Percentiles rank a stretch among this genome's conserved stretches.
Evolutionary conservation across 1,140 invertebrate genomes (phyloP).

Genomic region (Bathynomus jamesi): DNA sequence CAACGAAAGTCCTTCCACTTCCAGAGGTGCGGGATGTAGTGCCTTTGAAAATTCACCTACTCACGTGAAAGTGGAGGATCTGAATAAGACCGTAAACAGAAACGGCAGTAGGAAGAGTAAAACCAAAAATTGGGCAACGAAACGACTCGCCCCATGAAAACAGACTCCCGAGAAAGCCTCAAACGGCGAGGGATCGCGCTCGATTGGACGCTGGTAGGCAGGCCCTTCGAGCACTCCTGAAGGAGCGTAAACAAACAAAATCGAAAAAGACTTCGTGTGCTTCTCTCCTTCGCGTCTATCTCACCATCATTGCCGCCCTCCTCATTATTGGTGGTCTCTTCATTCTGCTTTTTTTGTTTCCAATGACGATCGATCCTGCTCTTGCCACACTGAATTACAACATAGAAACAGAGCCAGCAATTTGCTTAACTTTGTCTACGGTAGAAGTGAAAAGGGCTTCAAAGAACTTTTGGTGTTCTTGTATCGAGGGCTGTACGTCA

Average conservation of each 20-base stretch:
- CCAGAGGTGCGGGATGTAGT: neutral
- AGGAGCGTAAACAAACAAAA: constrained; percentile 24
- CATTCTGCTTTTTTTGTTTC: constrained; percentile 79
- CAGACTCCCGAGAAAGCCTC: neutral
- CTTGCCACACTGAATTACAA: constrained; percentile 77
- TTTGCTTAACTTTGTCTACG: constrained; percentile 59
- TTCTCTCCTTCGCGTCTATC: constrained; percentile 20
- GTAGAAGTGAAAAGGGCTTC: constrained; percentile 54
- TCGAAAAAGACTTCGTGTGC: constrained; percentile 17
- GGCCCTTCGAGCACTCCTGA: constrained; percentile 28
- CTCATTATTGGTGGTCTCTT: constrained; percentile 76
- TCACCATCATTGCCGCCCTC: constrained; percentile 77
- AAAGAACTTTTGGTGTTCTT: constrained; percentile 72
- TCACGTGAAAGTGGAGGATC: neutral
- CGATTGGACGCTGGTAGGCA: constrained; percentile 26
- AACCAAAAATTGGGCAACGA: neutral
- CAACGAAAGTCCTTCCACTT: neutral
- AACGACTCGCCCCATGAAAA: neutral
- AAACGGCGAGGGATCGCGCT: constrained; percentile 5
- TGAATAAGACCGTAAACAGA: neutral
- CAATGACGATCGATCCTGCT: constrained; percentile 80
- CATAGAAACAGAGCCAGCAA: constrained; percentile 70
- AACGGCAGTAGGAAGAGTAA: neutral
- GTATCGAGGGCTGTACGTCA: constrained; percentile 72
- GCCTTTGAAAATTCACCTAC: neutral